Evolutionary conservation across 2,888 invertebrate species (phyloP), one percentile per base, ranked within the genome.

Genomic region (Matsumyia berberina): DNA sequence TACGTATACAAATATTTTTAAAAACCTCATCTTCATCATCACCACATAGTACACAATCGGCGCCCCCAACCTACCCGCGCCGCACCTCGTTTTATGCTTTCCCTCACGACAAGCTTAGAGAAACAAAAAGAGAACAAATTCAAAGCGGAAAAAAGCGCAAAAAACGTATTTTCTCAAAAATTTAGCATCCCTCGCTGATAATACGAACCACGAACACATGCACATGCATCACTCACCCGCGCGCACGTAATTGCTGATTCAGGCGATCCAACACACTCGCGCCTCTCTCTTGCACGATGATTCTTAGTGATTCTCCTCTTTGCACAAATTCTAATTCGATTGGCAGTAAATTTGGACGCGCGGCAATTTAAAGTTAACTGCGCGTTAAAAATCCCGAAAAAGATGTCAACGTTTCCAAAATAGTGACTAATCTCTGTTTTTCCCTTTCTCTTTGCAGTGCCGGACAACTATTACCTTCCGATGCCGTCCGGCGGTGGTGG

Each of bases 401-500:
- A 72, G 37, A 46, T 66, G 6, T 49, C 44, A 64, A 39, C 46
- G 15, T 8, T 35, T 12, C 31, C n/a, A n/a, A 55, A 46, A 42
- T 33, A 39, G 29, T 17, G 12, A n/a, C 53, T 62, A 33, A 39
- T 58, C 29, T 12, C 24, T 2, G 7, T 51, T 24, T 66, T 77
- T 73, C 49, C 33, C 74, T 42, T 60, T 85, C 35, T 86, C 0
- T 19, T 89, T 90, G 2, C 93, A 95, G 95, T 94, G 91, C 93
- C 94, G 87, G 95, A 94, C 89, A 94, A 94, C 89, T 94, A 92
- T 87, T 92, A 92, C 87, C 88, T 90, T 79, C 89, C 90, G 79
- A 88, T 89, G 86, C 88, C 88, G 73, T 87, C 87, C 58, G 89
- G 88, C 58, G 89, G 88, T 76, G 88, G 88, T 67, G 88, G 88